Evolutionary conservation across 1,140 invertebrate species (phyloP).

Genomic region (Solenopsis fugax): DNA sequence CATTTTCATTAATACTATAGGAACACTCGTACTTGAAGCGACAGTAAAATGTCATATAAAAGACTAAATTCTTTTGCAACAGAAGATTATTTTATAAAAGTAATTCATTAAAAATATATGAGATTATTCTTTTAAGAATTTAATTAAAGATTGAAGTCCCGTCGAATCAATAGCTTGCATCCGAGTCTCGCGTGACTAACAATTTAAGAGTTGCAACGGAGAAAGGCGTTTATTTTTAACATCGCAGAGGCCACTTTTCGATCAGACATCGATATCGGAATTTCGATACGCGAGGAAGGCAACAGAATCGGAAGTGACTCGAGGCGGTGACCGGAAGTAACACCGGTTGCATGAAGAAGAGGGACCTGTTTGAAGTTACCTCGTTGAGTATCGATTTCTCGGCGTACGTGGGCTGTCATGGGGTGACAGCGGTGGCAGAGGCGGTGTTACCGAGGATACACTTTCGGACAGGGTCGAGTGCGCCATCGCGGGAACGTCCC

Average conservation of each 20-base stretch:
- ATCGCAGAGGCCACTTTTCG: not conserved
- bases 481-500: constrained; percentile 84
- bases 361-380: constrained; percentile 73
- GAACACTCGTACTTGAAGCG: not conserved
- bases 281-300: constrained; percentile 46
- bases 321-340: constrained; percentile 68
- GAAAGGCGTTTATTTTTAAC: constrained; percentile 43
- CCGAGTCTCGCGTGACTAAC: not conserved
- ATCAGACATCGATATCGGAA: constrained; percentile 57
- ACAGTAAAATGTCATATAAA: not conserved
- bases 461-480: constrained; percentile 89
- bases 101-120: not conserved
- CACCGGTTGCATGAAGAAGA: constrained; percentile 67
- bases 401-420: constrained; percentile 86
- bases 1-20: constrained; percentile 19
- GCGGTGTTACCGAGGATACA: constrained; percentile 91
- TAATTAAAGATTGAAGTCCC: not conserved
- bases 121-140: not conserved
- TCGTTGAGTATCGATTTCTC: constrained; percentile 83
- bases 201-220: constrained; percentile 35
- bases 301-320: constrained; percentile 66
- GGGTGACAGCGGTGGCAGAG: constrained; percentile 92
- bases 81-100: not conserved
- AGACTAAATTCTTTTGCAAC: not conserved
- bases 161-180: constrained; percentile 27